Percentiles rank a stretch among this genome's conserved stretches.
Conservation (phyloP, 2,113 vertebrate species). For the Chrysochloris asiatica region DNA sequence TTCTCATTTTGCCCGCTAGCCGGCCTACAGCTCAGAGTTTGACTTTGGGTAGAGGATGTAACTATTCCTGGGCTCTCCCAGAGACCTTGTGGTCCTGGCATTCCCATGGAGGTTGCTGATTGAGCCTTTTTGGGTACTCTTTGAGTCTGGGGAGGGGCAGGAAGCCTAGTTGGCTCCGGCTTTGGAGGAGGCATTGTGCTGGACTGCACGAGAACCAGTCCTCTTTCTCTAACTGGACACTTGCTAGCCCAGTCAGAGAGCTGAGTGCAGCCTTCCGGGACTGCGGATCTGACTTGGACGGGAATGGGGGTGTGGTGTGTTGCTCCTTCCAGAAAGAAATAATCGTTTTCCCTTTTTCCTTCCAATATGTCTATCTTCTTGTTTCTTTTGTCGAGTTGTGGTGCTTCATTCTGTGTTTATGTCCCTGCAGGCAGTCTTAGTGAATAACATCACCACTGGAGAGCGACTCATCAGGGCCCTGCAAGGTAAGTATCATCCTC, state of each 20-base stretch:
- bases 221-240: background rate
- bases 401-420: conserved; percentile 21
- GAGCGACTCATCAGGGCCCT: conserved; percentile 71
- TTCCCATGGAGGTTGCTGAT: background rate
- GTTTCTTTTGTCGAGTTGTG: background rate
- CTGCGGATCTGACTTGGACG: background rate
- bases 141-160: background rate
- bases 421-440: conserved; percentile 62
- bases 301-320: fast-evolving
- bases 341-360: background rate
- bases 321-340: background rate
- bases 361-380: fast-evolving
- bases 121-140: too few species aligned
- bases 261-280: fast-evolving
- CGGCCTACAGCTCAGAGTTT: background rate
- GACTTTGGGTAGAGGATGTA: too few species aligned
- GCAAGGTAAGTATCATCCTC: conserved; percentile 76
- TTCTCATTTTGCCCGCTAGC: background rate
- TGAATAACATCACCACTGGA: conserved; percentile 71
- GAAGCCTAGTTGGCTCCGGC: background rate
- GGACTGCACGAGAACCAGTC: background rate
- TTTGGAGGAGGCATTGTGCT: background rate
- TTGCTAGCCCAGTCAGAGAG: background rate
- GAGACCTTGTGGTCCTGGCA: background rate
- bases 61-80: fast-evolving